Conservation (phyloP, 2,113 vertebrate genomes). For the Bubo scandiacus region DNA sequence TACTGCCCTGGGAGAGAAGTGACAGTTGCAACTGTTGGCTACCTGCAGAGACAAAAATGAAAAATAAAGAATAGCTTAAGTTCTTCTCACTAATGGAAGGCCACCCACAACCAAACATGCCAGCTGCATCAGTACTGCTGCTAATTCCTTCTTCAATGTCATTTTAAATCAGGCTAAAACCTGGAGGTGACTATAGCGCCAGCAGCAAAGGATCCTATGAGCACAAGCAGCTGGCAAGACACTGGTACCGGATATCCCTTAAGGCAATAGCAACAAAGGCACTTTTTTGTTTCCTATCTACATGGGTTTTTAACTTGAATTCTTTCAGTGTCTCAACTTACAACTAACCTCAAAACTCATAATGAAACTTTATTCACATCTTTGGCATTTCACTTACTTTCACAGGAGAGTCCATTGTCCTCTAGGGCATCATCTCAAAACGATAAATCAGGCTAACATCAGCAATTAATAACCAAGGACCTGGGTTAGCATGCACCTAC, state of each 20-base stretch:
- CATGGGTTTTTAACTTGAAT: background rate
- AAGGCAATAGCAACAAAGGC: background rate
- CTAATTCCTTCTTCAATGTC: constrained; percentile 17
- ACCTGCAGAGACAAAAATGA: background rate
- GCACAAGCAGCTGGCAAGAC: background rate
- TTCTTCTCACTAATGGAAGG: background rate
- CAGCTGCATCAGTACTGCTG: background rate
- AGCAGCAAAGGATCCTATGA: background rate
- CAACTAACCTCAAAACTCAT: background rate
- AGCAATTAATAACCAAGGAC: background rate
- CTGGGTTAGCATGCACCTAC: background rate
- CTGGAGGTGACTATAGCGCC: background rate
- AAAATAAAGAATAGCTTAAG: background rate
- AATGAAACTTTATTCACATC: background rate
- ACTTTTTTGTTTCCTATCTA: background rate
- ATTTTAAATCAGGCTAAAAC: constrained; percentile 1
- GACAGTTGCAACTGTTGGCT: background rate
- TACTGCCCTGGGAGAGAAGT: background rate
- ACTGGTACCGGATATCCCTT: background rate
- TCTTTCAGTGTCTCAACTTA: background rate
- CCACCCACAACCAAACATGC: background rate
- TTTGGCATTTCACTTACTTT: background rate
- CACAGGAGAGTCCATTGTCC: background rate
- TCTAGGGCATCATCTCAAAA: background rate
- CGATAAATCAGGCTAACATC: background rate